Base-by-base conservation (phyloP, 2,113 vertebrate species). In the Megatriorchis doriae region DNA sequence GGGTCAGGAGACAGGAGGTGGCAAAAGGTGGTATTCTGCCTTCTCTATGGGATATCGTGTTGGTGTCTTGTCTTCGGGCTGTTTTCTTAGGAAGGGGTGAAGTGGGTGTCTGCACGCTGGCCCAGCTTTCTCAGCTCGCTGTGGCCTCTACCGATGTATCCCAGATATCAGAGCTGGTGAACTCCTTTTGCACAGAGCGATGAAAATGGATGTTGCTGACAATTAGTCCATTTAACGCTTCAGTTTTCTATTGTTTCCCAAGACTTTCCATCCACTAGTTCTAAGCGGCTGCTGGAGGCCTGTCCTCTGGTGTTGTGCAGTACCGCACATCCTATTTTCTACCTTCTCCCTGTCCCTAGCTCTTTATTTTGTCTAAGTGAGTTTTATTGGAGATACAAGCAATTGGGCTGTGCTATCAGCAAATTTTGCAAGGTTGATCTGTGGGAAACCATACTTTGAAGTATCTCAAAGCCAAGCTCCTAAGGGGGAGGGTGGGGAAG, bases 41-140 rank as follows among this genome's bases (percentile, higher is more conserved):
- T 38, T 73, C 34, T 21, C 32, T 42, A 0, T 7, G 50, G 52
- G 58, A 31, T 10, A 8, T 50, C 0, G 0, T 11, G 16, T 36
- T 80, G n/a, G 13, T 45, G 25, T 47, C 59, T 36, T 36, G 7
- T 38, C 13, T 72, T 45, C 20, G 17, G 15, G n/a, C 16, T 31
- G 22, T 18, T 53, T 67, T 52, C 43, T 53, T 0, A 2, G 45
- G 47, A 32, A 48, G 9, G 52, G 25, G 12, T 71, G 78, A 50
- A 26, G 42, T 7, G 8, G 9, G n/a, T 52, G 38, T 40, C 23
- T 38, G 31, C 23, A 3, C 10, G 22, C 18, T 43, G 36, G 20
- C 25, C 15, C 34, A 42, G 18, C 9, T n/a, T 47, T 43, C 36
- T 22, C 8, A 5, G 19, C 23, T 62, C 17, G 10, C 42, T 11